Percentiles rank a stretch among this genome's conserved stretches.
phyloP scores from a whole-genome alignment of 2,888 invertebrate species.

The Melanostoma scalare region DNA sequence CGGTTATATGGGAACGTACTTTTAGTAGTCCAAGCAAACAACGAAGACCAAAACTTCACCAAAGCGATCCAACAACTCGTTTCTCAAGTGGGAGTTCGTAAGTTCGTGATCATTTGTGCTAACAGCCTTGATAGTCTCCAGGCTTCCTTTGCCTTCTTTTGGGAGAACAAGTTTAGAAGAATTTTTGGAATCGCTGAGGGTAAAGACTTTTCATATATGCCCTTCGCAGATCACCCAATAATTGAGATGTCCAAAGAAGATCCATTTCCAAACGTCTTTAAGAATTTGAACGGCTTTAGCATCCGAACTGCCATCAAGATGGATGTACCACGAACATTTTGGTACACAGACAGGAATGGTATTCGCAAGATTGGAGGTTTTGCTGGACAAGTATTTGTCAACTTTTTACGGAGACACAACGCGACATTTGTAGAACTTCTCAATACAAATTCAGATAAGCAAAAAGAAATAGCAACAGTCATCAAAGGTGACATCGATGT shows the following conservation, averaged over 20 bases:
- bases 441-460: neutral
- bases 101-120: neutral
- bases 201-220: neutral
- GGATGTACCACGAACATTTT: constrained; percentile 11
- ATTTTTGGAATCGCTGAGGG: constrained; percentile 6
- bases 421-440: neutral
- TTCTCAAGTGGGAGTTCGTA: constrained; percentile 6
- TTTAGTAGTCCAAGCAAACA: neutral
- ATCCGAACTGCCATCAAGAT: neutral
- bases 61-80: neutral
- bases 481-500: constrained; percentile 1
- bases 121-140: neutral
- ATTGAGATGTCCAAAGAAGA: neutral
- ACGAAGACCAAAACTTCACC: neutral
- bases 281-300: neutral
- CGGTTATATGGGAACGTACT: neutral
- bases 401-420: constrained; percentile 3
- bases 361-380: constrained; percentile 2
- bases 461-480: neutral
- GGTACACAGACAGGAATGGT: constrained; percentile 1
- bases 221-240: neutral
- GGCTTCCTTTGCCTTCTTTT: neutral
- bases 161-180: constrained; percentile 24
- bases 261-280: neutral
- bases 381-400: neutral